These are phyloP conservation scores for Sebastes miniatus DNA, from an alignment of 2,797 vertebrate species.

Conservation along the genomic window DNA sequence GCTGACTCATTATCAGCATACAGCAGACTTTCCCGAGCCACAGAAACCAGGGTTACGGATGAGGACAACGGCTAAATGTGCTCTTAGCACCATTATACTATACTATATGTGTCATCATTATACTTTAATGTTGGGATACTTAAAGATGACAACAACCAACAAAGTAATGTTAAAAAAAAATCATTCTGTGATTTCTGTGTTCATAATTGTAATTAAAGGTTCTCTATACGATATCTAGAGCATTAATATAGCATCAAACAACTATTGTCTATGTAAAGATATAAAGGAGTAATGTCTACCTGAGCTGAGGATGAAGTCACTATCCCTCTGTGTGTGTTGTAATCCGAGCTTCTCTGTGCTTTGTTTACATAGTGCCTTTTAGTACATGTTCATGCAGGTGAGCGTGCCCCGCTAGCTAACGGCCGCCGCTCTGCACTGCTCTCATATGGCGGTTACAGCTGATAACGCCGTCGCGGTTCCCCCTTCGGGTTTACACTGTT, in stretches of 20 bases:
- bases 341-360: too few relatives aligned
- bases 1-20: slow-evolving; percentile 60
- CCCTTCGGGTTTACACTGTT: too few relatives aligned
- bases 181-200: too few relatives aligned
- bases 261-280: not conserved
- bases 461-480: too few relatives aligned
- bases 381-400: too few relatives aligned
- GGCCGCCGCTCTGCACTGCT: too few relatives aligned
- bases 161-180: not conserved
- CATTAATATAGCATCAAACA: not conserved
- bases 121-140: not conserved
- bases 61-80: not conserved
- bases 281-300: not conserved
- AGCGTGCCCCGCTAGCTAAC: too few relatives aligned
- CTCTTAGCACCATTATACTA: not conserved
- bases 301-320: too few relatives aligned
- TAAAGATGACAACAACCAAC: not conserved
- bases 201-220: not conserved
- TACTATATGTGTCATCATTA: too few relatives aligned
- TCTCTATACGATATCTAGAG: not conserved
- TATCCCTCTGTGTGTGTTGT: too few relatives aligned
- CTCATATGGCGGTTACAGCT: too few relatives aligned
- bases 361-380: too few relatives aligned
- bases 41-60: not conserved
- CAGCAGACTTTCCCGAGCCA: not conserved